Base-by-base conservation (phyloP, 1,140 invertebrate genomes). In the Subanguina moxae region DNA sequence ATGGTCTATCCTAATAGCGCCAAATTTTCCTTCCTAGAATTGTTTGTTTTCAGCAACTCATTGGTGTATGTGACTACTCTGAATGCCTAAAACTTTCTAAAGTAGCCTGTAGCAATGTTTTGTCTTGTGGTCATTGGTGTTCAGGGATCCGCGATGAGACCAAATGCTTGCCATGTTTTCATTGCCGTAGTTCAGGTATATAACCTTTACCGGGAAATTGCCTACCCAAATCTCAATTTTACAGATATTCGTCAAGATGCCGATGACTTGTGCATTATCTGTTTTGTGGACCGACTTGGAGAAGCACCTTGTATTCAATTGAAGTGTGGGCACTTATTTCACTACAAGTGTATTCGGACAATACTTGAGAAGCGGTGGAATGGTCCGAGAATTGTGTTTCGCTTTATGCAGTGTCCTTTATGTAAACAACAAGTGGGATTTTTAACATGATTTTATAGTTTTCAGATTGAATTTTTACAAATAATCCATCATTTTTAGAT, bases 261-360 rank as follows among this genome's bases (percentile, higher is more conserved):
- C 0, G 94, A 97, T 80, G 94, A 97, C 80, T 95, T 97, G 92
- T 98, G 94, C 84, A 97, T 97, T 92, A 94, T 97, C 70, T 97
- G 94, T 82, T 97, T 98, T 83, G 94, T 91, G 0, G 94, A 97
- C 82, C 91, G 94, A 0, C 84, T 98, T 1, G 90, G 91, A 23
- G 92, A 90, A 72, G 93, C 93, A 0, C 94, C 94, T 17, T 91
- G 92, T n/a, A 89, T 97, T 80, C 90, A 93, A 88, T 83, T 97
- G 15, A 87, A 89, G 68, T 98, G 94, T 84, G 92, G 92, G 0
- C 94, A 98, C 80, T 91, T 97, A 8, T 97, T 97, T 82, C 94
- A 98, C 83, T 86, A 89, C 48, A 91, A 94, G 76, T 98, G 94
- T 84, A 91, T 90, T 74, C 88, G 88, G 76, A 90, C 89, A 65